Conservation (phyloP, 2,113 vertebrate genomes). For the Triplophysa tibetana region DNA sequence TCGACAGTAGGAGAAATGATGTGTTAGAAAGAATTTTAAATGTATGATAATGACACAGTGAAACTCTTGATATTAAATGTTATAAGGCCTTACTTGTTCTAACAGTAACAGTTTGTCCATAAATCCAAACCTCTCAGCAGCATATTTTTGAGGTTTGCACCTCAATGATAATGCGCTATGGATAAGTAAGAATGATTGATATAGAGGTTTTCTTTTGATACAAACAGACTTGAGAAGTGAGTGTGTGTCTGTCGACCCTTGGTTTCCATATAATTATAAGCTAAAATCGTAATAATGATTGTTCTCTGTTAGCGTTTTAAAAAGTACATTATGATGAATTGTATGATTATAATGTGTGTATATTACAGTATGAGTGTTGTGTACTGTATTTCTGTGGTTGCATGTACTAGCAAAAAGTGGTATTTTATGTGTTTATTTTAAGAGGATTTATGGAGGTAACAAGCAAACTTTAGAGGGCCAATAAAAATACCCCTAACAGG, state of each 20-base stretch:
- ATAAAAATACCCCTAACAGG: conserved; percentile 39
- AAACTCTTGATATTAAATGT: conserved; percentile 11
- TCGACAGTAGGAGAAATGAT: conserved; percentile 17
- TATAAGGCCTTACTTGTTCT: neutral
- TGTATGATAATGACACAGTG: conserved; percentile 16
- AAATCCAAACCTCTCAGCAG: conserved; percentile 1
- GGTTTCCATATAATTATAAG: neutral
- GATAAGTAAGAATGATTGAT: conserved; percentile 30
- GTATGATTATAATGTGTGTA: neutral
- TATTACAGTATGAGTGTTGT: neutral
- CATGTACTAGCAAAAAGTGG: neutral
- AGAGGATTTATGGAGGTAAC: conserved; percentile 42
- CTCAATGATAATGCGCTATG: conserved; percentile 13
- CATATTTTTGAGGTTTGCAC: neutral
- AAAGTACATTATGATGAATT: neutral
- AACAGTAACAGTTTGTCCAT: conserved; percentile 10
- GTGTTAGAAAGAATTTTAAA: conserved; percentile 8
- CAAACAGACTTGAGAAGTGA: neutral
- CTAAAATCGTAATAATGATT: neutral
- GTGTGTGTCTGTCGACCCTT: neutral
- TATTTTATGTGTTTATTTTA: conserved; percentile 36
- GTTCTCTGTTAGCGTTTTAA: neutral
- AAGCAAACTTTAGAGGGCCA: conserved; percentile 34
- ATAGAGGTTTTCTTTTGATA: neutral
- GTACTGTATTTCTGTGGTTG: neutral